Conservation (phyloP, 2,797 vertebrate genomes). For the Nyctibius grandis region DNA sequence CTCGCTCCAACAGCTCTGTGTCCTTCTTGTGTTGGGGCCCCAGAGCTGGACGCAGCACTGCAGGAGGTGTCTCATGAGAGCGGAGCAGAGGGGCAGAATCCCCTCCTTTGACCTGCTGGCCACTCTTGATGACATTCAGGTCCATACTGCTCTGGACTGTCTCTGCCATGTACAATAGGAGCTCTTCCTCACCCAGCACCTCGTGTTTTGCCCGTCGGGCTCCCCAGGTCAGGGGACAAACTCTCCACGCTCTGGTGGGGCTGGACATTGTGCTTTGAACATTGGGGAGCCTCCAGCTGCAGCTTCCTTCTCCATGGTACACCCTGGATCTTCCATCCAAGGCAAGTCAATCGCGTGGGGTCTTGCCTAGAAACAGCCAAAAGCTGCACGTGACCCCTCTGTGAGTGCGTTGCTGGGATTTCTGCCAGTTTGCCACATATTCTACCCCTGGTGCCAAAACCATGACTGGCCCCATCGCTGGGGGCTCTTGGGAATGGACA, state of each 20-base stretch:
- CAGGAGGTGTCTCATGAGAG: too few species aligned
- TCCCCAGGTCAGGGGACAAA: not conserved
- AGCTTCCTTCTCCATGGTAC: fast-evolving
- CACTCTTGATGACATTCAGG: not conserved
- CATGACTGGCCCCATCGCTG: fast-evolving
- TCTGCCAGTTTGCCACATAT: not conserved
- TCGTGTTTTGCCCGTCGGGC: fast-evolving
- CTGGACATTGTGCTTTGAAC: not conserved
- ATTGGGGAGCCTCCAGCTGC: not conserved
- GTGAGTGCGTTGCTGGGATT: not conserved
- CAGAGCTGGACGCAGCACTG: too few species aligned
- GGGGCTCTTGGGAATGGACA: not conserved
- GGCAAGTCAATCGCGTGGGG: fast-evolving
- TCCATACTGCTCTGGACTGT: not conserved
- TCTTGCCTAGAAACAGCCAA: not conserved
- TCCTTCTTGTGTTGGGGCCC: too few species aligned
- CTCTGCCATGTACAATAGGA: not conserved
- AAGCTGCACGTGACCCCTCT: fast-evolving
- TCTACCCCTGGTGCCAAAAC: not conserved
- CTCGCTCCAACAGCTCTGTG: too few species aligned
- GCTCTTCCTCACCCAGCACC: not conserved
- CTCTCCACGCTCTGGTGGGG: not conserved
- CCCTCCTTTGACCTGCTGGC: too few species aligned
- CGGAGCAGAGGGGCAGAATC: too few species aligned
- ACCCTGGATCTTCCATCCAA: not conserved